Base-by-base conservation (phyloP, 2,113 vertebrate genomes). In the Hirundichthys speculiger region DNA sequence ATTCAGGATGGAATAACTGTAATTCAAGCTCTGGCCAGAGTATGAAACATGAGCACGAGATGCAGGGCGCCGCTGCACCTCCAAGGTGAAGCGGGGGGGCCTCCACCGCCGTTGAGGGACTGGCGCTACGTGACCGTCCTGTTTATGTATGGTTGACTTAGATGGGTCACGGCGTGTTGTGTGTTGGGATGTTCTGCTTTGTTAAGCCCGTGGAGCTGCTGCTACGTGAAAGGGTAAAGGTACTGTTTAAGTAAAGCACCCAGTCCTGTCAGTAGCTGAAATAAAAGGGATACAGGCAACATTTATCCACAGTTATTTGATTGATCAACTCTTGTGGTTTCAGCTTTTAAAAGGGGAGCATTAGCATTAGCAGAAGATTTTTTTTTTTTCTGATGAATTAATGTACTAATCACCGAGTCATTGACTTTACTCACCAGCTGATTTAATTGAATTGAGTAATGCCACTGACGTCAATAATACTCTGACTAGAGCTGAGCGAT, bases 41-140 rank as follows among this genome's bases (percentile, higher is more conserved):
- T 78, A 73, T 83, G 85, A 83, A 84, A 86, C 63, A 51, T 12
- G 68, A 88, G 75, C 3, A 27, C 1, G 70, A 76, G 73, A 82
- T 2, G 25, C 0, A 61, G 83, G 79, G 60, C n/a, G 48, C 19
- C 3, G 24, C 53, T 65, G 57, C 57, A 64, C 41, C 41, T 73
- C 58, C 65, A 72, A 78, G 83, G 77, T 77, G 72, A 86, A 76
- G 50, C n/a, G 19, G 25, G 21, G 50, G 79, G 50, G 34, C 22
- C 14, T n/a, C n/a, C n/a, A 40, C 45, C 25, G 27, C 54, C n/a
- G 56, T 47, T 1, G 39, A 55, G 34, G n/a, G 51, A 13, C 52
- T 20, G 6, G 12, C 2, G 59, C 51, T 41, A 45, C 30, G 45
- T 75, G 64, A 69, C 73, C 55, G 74, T 69, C 57, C 55, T 61